phyloP scores from a whole-genome alignment of 2,797 vertebrate genomes.

The Cryptoprocta ferox region DNA sequence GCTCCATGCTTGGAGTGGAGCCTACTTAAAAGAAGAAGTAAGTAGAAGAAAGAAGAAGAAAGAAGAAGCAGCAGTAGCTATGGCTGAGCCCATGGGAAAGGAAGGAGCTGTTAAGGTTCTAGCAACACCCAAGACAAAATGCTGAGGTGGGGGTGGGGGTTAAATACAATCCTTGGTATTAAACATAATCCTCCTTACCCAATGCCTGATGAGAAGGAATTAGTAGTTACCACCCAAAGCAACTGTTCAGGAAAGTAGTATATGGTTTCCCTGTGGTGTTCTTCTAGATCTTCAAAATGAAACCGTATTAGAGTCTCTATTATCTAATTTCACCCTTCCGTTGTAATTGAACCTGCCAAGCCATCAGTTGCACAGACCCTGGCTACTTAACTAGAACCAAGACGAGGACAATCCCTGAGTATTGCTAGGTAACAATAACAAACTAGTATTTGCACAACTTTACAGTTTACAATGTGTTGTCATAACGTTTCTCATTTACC shows the following conservation, averaged over 20 bases:
- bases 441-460: conserved; percentile 47
- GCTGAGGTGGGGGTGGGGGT: not conserved
- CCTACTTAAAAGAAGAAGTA: too few species aligned
- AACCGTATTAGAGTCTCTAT: not conserved
- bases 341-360: conserved; percentile 4
- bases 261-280: not conserved
- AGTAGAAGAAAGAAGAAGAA: too few species aligned
- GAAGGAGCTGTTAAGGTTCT: not conserved
- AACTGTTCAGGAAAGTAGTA: not conserved
- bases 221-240: not conserved
- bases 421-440: conserved; percentile 54
- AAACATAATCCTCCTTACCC: not conserved
- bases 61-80: not conserved
- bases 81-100: not conserved
- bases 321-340: not conserved
- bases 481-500: conserved; percentile 32
- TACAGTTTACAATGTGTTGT: not conserved
- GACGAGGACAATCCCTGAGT: not conserved
- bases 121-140: not conserved
- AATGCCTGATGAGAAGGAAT: not conserved
- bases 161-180: not conserved
- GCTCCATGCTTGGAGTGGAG: too few species aligned
- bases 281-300: not conserved
- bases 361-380: not conserved
- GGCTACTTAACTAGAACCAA: conserved; percentile 8